Evolutionary conservation across 2,888 invertebrate genomes (phyloP), one percentile per base, ranked within the genome.

Genomic region (Scelioninae gen. 2): DNA sequence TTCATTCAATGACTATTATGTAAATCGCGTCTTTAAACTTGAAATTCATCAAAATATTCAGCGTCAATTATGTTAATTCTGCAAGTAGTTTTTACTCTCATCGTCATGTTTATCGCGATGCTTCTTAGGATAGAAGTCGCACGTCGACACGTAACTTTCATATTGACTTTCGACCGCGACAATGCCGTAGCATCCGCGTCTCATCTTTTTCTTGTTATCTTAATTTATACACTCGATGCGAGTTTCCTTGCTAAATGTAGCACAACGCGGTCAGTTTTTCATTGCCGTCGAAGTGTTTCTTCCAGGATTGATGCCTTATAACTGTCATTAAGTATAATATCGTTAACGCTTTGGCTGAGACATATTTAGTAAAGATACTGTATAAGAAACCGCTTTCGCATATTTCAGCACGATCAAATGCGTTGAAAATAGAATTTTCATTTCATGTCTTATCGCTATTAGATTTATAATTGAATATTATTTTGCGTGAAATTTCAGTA

Each of bases 151-250:
- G 19, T 43, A 43, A 43, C 43, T 43, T 43, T 43, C 43, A 43
- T 43, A 46, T 46, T 46, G 13, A 46, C 45, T 46, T 46, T 46
- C 45, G 25, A 46, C 45, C 13, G 13, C n/a, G 25, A 46, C 45
- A 46, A 25, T 46, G 13, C 13, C 13, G 25, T 13, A 13, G 25
- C 10, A 10, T 2, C 10, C 7, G 10, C 31, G 10, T 5, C 22
- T 43, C 22, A 4, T n/a, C 45, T 46, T 25, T 22, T 46, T 10
- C 25, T 46, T 25, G 25, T 46, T 46, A 46, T 13, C 25, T 7
- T 22, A 46, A 46, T 22, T 46, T 43, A 43, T 43, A 3, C 43
- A 19, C 43, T 43, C 19, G n/a, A 5, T 19, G 19, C n/a, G 5
- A 43, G n/a, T 43, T 10, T 43, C 19, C 18, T 7, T n/a, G 43